These are phyloP conservation scores for Syngnathus typhle DNA, from an alignment of 2,113 vertebrate species.

Conservation along the genomic window DNA sequence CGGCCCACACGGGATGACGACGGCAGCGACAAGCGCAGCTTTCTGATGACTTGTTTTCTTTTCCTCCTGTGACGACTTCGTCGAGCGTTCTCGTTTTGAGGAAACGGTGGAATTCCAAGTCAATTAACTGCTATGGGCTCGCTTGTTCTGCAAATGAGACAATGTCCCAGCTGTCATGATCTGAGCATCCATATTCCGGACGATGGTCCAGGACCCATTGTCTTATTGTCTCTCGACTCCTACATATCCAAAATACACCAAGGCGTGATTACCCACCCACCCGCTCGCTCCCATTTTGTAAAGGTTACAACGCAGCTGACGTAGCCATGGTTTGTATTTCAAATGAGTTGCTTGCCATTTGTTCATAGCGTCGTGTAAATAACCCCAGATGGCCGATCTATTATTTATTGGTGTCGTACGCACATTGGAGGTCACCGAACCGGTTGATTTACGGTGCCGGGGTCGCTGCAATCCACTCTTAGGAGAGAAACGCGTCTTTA, in stretches of 20 bases:
- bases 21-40: constrained; percentile 47
- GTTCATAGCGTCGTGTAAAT: constrained; percentile 54
- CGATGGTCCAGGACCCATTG: not conserved
- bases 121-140: not conserved
- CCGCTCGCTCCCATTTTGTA: not conserved
- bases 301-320: constrained; percentile 34
- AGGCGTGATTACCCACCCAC: constrained; percentile 33
- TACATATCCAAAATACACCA: constrained; percentile 8
- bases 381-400: constrained; percentile 47
- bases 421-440: constrained; percentile 37
- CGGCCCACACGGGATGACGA: not conserved
- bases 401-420: constrained; percentile 61
- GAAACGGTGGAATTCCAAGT: not conserved
- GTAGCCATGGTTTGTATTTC: constrained; percentile 27
- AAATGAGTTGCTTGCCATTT: constrained; percentile 8
- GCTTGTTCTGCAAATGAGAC: constrained; percentile 9
- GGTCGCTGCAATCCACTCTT: constrained; percentile 6
- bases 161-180: not conserved
- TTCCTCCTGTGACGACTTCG: not conserved
- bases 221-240: not conserved
- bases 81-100: not conserved
- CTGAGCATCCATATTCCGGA: not conserved
- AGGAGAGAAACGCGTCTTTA: not conserved
- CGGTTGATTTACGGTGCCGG: constrained; percentile 12
- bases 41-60: constrained; percentile 50